These are phyloP conservation scores for Enoplosus armatus DNA, from an alignment of 2,797 vertebrate genomes.

Conservation along the genomic window DNA sequence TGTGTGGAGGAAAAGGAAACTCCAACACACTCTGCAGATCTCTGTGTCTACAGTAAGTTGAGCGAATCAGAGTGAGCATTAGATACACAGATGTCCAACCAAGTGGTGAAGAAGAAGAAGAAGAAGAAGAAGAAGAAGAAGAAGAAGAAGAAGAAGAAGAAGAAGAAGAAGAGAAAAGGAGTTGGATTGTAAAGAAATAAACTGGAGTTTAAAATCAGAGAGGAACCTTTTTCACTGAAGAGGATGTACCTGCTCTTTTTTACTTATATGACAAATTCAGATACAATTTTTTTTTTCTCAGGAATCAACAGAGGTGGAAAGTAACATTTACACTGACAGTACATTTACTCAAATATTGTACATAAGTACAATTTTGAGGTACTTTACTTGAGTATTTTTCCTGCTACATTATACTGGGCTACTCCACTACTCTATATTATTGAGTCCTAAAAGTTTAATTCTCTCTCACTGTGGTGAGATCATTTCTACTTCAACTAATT, in stretches of 20 bases:
- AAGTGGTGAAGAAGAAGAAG: neutral
- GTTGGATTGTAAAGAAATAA: neutral
- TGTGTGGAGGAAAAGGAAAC: slow-evolving; percentile 53
- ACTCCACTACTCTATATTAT: neutral
- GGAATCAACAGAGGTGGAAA: neutral
- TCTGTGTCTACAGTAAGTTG: neutral
- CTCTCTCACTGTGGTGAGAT: neutral
- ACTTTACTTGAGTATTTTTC: neutral
- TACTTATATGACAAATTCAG: neutral
- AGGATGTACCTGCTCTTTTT: neutral
- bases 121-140: neutral
- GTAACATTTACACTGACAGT: neutral
- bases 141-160: neutral
- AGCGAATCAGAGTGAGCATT: slow-evolving; percentile 23
- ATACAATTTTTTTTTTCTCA: neutral
- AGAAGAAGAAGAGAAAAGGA: neutral
- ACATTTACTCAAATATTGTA: neutral
- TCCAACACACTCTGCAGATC: slow-evolving; percentile 18
- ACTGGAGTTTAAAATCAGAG: no score
- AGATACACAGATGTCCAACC: slow-evolving; percentile 20
- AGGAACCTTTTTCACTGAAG: neutral
- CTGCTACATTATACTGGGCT: neutral
- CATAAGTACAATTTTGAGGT: neutral
- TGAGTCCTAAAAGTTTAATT: neutral
- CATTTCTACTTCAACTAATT: neutral